phyloP scores from a whole-genome alignment of 1,140 invertebrate species.

The Coboldia fuscipes region DNA sequence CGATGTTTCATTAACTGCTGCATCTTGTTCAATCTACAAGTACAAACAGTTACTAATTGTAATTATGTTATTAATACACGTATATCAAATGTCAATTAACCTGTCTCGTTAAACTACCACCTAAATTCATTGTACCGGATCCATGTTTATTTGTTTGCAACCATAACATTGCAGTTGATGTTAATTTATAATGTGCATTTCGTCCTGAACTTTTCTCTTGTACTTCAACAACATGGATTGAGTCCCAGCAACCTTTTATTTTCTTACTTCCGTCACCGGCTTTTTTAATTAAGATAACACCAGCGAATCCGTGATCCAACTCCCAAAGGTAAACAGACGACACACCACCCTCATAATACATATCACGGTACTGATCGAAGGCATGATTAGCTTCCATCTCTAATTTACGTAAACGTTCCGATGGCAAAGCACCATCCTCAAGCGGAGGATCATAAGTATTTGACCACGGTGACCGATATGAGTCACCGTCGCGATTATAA shows the following conservation, averaged over 20 bases:
- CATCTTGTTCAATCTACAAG: slow-evolving; percentile 71
- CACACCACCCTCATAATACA: slow-evolving; percentile 99
- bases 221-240: slow-evolving; percentile 97
- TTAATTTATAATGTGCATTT: slow-evolving; percentile 95
- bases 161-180: slow-evolving; percentile 98
- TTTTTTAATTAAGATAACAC: slow-evolving; percentile 98
- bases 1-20: slow-evolving; percentile 67
- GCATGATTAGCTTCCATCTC: slow-evolving; percentile 97
- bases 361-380: slow-evolving; percentile 96
- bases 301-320: slow-evolving; percentile 95
- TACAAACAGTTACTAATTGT: slow-evolving; percentile 2
- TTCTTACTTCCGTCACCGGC: slow-evolving; percentile 89
- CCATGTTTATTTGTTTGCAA: slow-evolving; percentile 91
- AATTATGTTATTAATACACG: too few species aligned
- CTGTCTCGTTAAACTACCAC: slow-evolving; percentile 93
- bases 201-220: slow-evolving; percentile 86
- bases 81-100: slow-evolving; percentile 21
- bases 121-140: slow-evolving; percentile 96
- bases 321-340: slow-evolving; percentile 99
- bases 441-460: slow-evolving; percentile 95
- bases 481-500: slow-evolving; percentile 98
- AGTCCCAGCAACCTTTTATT: slow-evolving; percentile 99
- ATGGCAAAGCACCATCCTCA: slow-evolving; percentile 96
- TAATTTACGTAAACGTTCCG: slow-evolving; percentile 81
- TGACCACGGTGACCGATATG: slow-evolving; percentile 98